Percentiles rank a stretch among this genome's conserved stretches.
Evolutionary conservation across 2,888 invertebrate species (phyloP).

Genomic region (Prenolepis imparis): DNA sequence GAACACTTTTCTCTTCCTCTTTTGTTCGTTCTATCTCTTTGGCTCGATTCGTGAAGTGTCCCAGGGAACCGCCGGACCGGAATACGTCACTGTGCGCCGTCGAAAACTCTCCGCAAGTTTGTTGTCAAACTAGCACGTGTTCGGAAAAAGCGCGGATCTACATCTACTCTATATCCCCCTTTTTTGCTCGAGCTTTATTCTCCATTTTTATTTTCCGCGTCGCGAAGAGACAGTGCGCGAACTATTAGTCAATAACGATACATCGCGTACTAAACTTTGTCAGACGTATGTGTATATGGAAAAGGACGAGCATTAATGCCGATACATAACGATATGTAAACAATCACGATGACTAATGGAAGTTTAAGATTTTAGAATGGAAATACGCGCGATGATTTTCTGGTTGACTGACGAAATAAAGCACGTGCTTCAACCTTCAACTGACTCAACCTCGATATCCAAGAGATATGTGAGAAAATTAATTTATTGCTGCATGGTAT

Average conservation of each 20-base stretch:
- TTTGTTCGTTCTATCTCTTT: not conserved
- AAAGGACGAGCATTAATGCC: not conserved
- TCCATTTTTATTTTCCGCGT: constrained; percentile 37
- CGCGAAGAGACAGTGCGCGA: constrained; percentile 27
- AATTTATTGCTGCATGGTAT: not conserved
- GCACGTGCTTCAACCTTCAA: not conserved
- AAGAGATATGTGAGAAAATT: constrained; percentile 11
- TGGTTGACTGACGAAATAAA: not conserved
- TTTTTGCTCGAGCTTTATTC: not conserved
- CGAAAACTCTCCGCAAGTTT: constrained; percentile 81
- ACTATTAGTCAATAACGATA: constrained; percentile 26
- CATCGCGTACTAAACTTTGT: constrained; percentile 19
- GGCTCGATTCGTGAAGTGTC: constrained; percentile 38
- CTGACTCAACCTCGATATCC: not conserved
- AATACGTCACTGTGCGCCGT: constrained; percentile 79
- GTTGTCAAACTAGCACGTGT: constrained; percentile 83
- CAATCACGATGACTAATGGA: not conserved
- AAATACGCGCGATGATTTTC: not conserved
- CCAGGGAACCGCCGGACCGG: constrained; percentile 63
- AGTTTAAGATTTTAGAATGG: not conserved
- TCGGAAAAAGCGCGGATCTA: constrained; percentile 61
- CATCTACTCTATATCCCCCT: constrained; percentile 36
- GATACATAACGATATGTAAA: not conserved
- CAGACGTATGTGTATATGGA: not conserved
- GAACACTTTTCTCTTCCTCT: not conserved